Evolutionary conservation across 2,113 vertebrate genomes (phyloP), one percentile per base, ranked within the genome.

Genomic region (Mola mola): DNA sequence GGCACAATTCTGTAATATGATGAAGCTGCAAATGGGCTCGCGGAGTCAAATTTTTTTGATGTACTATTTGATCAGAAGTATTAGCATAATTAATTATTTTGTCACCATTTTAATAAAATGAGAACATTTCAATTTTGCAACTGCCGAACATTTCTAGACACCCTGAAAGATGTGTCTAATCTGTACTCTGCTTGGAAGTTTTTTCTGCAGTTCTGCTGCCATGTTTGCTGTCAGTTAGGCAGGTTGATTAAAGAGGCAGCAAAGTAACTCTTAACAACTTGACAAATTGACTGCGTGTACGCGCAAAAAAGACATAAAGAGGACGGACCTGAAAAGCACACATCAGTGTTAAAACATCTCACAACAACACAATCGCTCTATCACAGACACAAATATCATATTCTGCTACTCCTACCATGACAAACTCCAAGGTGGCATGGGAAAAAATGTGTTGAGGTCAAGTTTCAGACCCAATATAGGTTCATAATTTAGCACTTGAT

Each of bases 51-150:
- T 78, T 78, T 65, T 72, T 82, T 87, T 72, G 65, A 72, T 44
- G 70, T 70, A 28, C 51, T 33, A n/a, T 7, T 31, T 83, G 78
- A 83, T 74, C 61, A 78, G 79, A 76, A 81, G 31, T 31, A n/a
- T n/a, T n/a, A 43, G 70, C 79, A 62, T 51, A 50, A 81, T 74
- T 59, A 73, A 87, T 83, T 24, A 73, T 57, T 61, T 66, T 86
- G 79, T 77, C 80, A 84, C 33, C 42, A 19, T 31, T 16, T 52
- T 24, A 72, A 76, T 79, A 75, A 71, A 81, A 82, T 56, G 43
- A 58, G 47, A 36, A 40, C 57, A 63, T 72, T 74, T 67, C 7
- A 69, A 75, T 59, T 84, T 66, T 72, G 49, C 50, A 57, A 38
- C 40, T 49, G 44, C 8, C 25, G 73, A 76, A 75, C 50, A 53